Evolutionary conservation across 2,888 invertebrate species (phyloP), one percentile per base, ranked within the genome.

Genomic region (Tridacna gigas): DNA sequence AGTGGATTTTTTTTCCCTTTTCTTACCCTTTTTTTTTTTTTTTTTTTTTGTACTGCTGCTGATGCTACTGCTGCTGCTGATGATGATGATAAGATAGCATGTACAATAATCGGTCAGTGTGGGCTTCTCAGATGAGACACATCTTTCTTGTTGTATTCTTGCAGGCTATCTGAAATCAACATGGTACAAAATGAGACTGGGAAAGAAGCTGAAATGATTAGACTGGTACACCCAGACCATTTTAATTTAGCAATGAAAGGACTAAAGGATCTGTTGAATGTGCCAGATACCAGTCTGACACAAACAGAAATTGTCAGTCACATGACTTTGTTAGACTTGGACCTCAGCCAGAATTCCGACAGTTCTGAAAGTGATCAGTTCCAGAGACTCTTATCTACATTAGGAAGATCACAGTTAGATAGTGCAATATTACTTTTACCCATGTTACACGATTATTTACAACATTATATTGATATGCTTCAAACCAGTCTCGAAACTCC

Each of bases 401-500:
- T 71, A 47, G 79, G 73, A 51, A 28, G 47, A 28, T 74, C 79
- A 0, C 45, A 28, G 26, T 77, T 82, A 74, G 82, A 88, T 61
- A 87, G 88, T 56, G 89, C 90, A 25, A 77, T 90, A 12, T 80
- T 91, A 20, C 77, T 92, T 48, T 83, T 93, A 65, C 92, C 92
- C 0, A 67, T 93, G 67, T 61, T 93, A 73, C 86, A 87, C 51
- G 91, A 92, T 82, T 93, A 92, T 83, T 83, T 93, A 66, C 79
- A 79, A 48, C 91, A 91, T 71, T 93, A 93, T 74, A 80, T 89
- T n/a, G 90, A 91, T 15, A 86, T 92, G 87, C 74, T 91, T 25
- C 79, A 80, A 2, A 76, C 79, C 12, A 80, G 63, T 18, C 73
- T 83, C 26, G 83, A 85, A 13, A 74, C 67, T 47, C 77, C 76